These are phyloP conservation scores for Lobophora halterata DNA, from an alignment of 2,888 invertebrate species.

Conservation along the genomic window DNA sequence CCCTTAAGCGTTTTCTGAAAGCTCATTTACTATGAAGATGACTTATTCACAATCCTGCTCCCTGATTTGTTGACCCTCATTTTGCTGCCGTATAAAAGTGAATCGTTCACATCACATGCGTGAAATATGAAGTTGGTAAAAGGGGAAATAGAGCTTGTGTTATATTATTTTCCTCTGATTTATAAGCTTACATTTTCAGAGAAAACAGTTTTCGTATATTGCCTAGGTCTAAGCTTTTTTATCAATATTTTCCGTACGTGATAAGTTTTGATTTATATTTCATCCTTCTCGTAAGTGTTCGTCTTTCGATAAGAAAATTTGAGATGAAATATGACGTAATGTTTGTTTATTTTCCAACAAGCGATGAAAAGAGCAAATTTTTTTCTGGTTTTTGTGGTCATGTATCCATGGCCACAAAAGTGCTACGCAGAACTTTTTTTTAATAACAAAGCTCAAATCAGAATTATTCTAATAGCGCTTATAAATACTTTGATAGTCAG, in stretches of 20 bases:
- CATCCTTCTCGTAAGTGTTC: constrained; percentile 2
- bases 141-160: constrained; percentile 26
- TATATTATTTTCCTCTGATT: constrained; percentile 29
- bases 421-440: no score
- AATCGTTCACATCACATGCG: constrained; percentile 30
- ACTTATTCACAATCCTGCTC: constrained; percentile 31
- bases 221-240: constrained; percentile 3
- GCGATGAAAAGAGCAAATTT: no score
- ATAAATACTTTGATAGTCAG: no score
- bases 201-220: neutral
- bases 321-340: no score
- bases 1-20: constrained; percentile 24
- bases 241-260: constrained; percentile 6
- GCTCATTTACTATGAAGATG: constrained; percentile 23
- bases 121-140: constrained; percentile 28
- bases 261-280: constrained; percentile 6
- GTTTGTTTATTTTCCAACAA: no score
- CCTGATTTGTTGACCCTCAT: constrained; percentile 33
- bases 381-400: no score
- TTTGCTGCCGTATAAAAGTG: constrained; percentile 28
- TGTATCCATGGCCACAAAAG: no score
- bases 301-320: no score
- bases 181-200: constrained; percentile 10
- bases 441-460: no score
- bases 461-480: no score